phyloP scores from a whole-genome alignment of 2,797 vertebrate species.

The Smutsia temminckii region DNA sequence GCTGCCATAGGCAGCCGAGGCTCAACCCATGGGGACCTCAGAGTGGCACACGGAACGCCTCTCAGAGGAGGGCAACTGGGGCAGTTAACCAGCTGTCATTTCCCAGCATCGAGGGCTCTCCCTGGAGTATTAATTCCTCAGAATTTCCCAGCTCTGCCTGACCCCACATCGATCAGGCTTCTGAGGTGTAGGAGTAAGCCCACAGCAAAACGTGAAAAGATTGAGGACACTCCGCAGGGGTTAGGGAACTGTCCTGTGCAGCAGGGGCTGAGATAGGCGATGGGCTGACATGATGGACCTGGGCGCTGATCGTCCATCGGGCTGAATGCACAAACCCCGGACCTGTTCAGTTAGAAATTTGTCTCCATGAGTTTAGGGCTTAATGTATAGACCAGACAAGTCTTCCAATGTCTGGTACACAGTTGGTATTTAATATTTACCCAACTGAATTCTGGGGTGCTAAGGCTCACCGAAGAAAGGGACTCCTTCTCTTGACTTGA shows the following conservation, averaged over 20 bases:
- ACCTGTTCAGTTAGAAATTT: not conserved
- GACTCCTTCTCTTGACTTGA: not conserved
- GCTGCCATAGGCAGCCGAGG: too few species aligned
- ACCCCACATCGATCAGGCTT: not conserved
- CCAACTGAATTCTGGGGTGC: not conserved
- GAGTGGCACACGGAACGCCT: accelerated
- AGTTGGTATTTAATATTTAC: not conserved
- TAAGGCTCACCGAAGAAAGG: not conserved
- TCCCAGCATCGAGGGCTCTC: not conserved
- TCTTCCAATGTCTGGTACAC: not conserved
- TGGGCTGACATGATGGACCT: too few species aligned
- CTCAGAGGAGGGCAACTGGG: not conserved
- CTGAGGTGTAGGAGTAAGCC: not conserved
- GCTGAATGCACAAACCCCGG: not conserved
- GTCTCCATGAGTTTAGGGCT: not conserved
- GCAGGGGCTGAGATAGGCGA: not conserved
- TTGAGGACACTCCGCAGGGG: too few species aligned
- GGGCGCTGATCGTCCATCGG: not conserved
- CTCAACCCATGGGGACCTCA: not conserved
- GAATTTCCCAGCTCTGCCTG: not conserved
- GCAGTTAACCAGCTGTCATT: not conserved
- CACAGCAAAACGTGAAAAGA: not conserved
- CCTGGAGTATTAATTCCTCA: not conserved
- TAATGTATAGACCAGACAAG: not conserved
- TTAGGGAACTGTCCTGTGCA: not conserved